phyloP scores from a whole-genome alignment of 1,140 invertebrate genomes.

The Ganaspis sp. region DNA sequence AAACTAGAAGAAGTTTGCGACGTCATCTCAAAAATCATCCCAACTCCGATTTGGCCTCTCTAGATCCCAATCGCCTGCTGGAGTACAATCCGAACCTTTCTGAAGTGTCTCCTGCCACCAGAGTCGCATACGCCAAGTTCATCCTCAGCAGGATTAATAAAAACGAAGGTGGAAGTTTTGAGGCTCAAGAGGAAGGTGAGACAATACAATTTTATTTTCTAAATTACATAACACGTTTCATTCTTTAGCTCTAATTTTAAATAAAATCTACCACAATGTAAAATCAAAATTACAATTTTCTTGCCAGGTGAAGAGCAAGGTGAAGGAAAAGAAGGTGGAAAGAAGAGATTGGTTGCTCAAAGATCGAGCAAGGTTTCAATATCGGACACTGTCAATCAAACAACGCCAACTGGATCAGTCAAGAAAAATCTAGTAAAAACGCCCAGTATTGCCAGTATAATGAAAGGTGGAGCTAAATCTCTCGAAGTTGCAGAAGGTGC shows the following conservation, averaged over 20 bases:
- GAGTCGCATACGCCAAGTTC: conserved; percentile 90
- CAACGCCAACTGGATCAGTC: conserved; percentile 13
- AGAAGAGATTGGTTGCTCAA: conserved; percentile 12
- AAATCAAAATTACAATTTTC: not conserved
- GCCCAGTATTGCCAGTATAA: conserved; percentile 50
- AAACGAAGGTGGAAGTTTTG: conserved; percentile 35
- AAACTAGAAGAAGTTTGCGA: conserved; percentile 83
- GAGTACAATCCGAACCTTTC: conserved; percentile 89
- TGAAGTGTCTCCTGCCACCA: conserved; percentile 83
- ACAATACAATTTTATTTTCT: not conserved
- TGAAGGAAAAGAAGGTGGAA: conserved; percentile 24
- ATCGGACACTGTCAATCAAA: conserved; percentile 38
- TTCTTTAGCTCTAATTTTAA: no score
- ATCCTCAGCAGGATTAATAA: conserved; percentile 80
- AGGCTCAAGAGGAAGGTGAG: not conserved
- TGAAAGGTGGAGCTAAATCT: conserved; percentile 39
- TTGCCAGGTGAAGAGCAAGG: conserved; percentile 5
- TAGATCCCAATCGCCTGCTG: conserved; percentile 82
- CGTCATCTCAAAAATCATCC: conserved; percentile 80
- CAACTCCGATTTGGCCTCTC: conserved; percentile 76
- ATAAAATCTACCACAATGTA: not conserved
- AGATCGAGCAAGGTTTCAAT: conserved; percentile 54
- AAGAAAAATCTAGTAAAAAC: conserved; percentile 54
- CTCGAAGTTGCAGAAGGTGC: conserved; percentile 49
- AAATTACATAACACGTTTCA: no score